phyloP scores from a whole-genome alignment of 2,113 vertebrate genomes.

The Hipposideros armiger region DNA sequence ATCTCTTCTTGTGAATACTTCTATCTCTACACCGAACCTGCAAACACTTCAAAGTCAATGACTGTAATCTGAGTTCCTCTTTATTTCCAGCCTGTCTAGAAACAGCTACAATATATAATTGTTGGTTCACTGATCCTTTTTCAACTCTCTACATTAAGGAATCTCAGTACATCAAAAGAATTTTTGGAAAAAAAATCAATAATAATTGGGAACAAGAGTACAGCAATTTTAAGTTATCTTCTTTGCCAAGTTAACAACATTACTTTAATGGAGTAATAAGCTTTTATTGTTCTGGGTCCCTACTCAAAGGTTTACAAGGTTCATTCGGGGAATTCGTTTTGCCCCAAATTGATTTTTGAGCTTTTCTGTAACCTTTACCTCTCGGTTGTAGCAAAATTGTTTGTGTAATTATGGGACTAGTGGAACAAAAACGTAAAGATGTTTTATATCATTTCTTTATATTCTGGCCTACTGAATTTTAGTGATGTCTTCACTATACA shows the following conservation, averaged over 20 bases:
- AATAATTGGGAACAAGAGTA: constrained; percentile 11
- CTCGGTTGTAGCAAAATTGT: background rate
- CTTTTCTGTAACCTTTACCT: background rate
- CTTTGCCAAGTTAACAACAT: constrained; percentile 61
- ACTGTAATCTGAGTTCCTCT: constrained; percentile 19
- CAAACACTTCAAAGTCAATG: constrained; percentile 39
- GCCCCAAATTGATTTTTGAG: background rate
- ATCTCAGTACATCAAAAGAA: constrained; percentile 32
- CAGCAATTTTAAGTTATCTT: constrained; percentile 54
- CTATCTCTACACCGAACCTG: background rate
- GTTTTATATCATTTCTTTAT: background rate
- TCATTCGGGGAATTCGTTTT: background rate
- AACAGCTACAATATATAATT: background rate
- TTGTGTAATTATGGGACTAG: background rate
- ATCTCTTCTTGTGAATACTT: background rate
- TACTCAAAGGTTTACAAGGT: constrained; percentile 9
- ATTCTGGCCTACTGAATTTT: background rate
- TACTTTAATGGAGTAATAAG: constrained; percentile 14
- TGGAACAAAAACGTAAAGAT: background rate
- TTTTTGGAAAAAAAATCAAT: constrained; percentile 34
- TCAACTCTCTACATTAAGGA: constrained; percentile 45
- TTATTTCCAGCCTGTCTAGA: background rate
- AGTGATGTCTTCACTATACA: background rate
- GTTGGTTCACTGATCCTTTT: constrained; percentile 25
- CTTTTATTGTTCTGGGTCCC: background rate